These are phyloP conservation scores for Cinclus cinclus DNA, from an alignment of 2,113 vertebrate species.

Conservation along the genomic window DNA sequence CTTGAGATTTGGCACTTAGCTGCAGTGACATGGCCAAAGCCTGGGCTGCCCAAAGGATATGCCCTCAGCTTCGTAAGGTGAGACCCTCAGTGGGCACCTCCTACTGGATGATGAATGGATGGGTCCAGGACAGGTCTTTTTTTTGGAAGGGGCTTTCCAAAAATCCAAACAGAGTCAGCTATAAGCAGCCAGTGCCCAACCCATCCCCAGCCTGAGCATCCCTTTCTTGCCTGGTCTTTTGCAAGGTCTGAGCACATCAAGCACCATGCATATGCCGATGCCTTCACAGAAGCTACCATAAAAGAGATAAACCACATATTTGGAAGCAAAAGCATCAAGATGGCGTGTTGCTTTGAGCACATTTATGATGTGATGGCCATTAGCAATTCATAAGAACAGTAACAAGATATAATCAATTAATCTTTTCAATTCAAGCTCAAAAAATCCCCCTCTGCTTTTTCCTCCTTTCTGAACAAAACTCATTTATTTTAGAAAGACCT, in stretches of 20 bases:
- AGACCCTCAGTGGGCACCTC: neutral
- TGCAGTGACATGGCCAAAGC: neutral
- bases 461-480: neutral
- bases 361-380: neutral
- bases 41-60: neutral
- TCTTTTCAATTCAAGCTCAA: conserved; percentile 1
- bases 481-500: neutral
- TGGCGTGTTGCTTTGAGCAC: conserved; percentile 8
- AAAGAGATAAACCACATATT: conserved; percentile 58
- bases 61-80: neutral
- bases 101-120: neutral
- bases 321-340: conserved; percentile 60
- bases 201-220: neutral
- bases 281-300: neutral
- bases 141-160: neutral
- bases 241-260: neutral
- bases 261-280: neutral
- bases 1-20: neutral
- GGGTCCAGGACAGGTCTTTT: neutral
- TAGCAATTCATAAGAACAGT: neutral
- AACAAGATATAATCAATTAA: conserved; percentile 9
- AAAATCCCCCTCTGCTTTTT: neutral
- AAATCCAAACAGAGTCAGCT: neutral
- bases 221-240: neutral
- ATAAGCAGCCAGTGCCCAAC: neutral